Evolutionary conservation across 2,888 invertebrate genomes (phyloP), one percentile per base, ranked within the genome.

Genomic region (Torymus aiolomorphi): DNA sequence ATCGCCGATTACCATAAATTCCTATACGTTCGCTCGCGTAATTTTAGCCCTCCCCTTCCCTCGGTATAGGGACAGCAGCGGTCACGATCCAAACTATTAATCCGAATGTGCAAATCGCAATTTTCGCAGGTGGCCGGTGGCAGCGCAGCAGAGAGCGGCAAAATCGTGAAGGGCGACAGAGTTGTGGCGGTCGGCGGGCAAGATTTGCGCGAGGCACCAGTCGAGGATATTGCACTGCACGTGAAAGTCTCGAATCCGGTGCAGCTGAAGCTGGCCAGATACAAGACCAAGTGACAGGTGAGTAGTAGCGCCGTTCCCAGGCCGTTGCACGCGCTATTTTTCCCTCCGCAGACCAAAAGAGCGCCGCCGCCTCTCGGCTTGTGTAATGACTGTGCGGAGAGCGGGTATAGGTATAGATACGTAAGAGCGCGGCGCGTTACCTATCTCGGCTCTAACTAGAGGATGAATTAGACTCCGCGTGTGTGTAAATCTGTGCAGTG

Each of bases 131-230:
- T 97, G 18, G 94, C 95, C 76, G 98, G 98, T 2, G 96, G 98
- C 31, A 95, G 95, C 54, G 98, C 98, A 0, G 95, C 95, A 82
- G 91, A 95, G 54, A 98, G 98, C 89, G 97, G 96, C 4, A 94
- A 97, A 77, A 93, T 99, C 82, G 95, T 96, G 91, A 95, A 95
- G 86, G 98, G 99, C 20, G 99, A 99, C 91, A 94, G 97, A 86
- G 94, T 99, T 70, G 92, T 97, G 11, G 93, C 96, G 52, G 96
- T 99, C 14, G 97, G 98, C 89, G 97, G 96, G 3, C 95, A 96
- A 86, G 96, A 97, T 84, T 91, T 97, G 74, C 94, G 94, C 82
- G 92, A 93, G 61, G 93, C 94, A 8, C 95, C 94, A 71, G 95
- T 96, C 87, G 95, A 97, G 86, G 95, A 97, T 83, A 97, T 96